Evolutionary conservation across 2,797 vertebrate genomes (phyloP).

Genomic region (Emydoidea blandingii): DNA sequence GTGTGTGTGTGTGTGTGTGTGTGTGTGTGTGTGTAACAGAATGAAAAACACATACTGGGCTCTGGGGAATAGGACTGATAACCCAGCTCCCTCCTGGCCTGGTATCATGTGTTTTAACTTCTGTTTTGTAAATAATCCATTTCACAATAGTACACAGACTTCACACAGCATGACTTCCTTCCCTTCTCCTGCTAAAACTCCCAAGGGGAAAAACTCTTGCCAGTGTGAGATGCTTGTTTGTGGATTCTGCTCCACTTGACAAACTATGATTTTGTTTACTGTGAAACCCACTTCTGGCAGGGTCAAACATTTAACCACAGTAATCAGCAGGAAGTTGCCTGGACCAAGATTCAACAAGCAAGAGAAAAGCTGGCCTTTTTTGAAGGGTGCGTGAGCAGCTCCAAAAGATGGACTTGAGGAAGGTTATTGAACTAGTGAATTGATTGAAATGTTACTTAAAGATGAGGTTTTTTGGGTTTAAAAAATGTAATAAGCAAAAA

Average conservation of each 20-base stretch:
- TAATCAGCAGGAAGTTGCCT: constrained; percentile 58
- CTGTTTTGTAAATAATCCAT: constrained; percentile 27
- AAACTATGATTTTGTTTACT: constrained; percentile 53
- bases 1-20: background rate
- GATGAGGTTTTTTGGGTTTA: background rate
- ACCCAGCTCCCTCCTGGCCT: fast-evolving
- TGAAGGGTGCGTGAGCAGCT: background rate
- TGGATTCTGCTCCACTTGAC: constrained; percentile 65
- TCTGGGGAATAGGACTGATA: background rate
- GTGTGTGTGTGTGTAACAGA: background rate
- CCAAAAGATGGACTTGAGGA: background rate
- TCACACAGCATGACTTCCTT: background rate
- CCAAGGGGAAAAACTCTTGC: constrained; percentile 30
- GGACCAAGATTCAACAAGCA: constrained; percentile 46
- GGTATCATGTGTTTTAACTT: background rate
- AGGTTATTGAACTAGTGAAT: background rate
- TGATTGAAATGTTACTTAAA: background rate
- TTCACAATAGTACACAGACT: background rate
- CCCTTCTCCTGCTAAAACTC: constrained; percentile 20
- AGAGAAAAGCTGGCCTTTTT: constrained; percentile 19
- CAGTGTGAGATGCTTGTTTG: constrained; percentile 62
- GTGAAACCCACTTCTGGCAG: constrained; percentile 65
- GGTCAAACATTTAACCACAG: constrained; percentile 63
- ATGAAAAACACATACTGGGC: background rate
- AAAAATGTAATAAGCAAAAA: background rate